Percentiles rank a stretch among this genome's conserved stretches.
These are phyloP conservation scores for Montipora capricornis DNA, from an alignment of 64 coral and sea anemone genomes.

Conservation along the genomic window DNA sequence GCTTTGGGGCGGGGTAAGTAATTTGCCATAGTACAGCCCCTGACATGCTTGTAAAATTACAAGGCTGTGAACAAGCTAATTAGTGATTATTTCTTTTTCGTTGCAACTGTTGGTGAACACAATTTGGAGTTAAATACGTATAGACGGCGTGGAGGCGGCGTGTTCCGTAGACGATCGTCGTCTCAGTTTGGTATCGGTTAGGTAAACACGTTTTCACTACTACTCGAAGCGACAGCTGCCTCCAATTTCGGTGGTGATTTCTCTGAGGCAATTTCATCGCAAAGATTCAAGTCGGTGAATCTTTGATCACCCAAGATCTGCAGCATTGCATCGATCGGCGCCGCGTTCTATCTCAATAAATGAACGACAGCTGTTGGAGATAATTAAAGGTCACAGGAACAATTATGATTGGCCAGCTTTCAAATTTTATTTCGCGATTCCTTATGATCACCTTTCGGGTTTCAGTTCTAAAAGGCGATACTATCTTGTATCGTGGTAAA, in stretches of 20 bases:
- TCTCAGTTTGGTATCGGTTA: neutral
- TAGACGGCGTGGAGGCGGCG: neutral
- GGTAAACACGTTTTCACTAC: neutral
- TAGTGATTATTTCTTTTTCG: neutral
- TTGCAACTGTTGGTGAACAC: neutral
- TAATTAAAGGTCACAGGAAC: neutral
- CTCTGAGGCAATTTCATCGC: neutral
- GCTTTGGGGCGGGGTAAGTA: neutral
- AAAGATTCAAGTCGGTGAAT: neutral
- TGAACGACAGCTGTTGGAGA: neutral
- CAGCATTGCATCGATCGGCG: neutral
- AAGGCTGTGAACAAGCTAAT: neutral
- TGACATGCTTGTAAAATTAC: neutral
- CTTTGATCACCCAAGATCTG: neutral
- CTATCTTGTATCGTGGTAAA: neutral
- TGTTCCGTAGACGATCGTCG: neutral
- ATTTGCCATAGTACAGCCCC: slow-evolving; percentile 1
- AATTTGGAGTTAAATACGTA: neutral
- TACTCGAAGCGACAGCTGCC: neutral
- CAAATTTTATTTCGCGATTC: neutral
- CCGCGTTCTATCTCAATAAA: neutral
- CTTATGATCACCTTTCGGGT: neutral
- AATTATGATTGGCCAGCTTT: neutral
- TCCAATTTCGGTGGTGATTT: neutral
- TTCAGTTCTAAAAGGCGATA: neutral